phyloP scores from a whole-genome alignment of 2,888 invertebrate genomes.

The Octonoba sinensis region DNA sequence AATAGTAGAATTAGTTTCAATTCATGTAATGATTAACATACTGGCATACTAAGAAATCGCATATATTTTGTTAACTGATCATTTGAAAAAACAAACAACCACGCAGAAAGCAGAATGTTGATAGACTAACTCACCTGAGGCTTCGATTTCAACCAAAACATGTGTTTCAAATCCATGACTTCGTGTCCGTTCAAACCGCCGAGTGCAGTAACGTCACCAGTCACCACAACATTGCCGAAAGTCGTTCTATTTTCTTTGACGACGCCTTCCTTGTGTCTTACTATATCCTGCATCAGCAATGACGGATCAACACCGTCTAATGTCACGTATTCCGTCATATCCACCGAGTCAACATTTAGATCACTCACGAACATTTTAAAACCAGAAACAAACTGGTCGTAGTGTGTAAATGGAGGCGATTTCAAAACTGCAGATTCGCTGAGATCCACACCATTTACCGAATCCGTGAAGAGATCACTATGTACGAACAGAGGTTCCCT shows the following conservation, averaged over 20 bases:
- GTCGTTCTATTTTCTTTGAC: conserved; percentile 8
- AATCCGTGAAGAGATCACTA: neutral
- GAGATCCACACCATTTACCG: conserved; percentile 32
- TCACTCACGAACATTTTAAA: conserved; percentile 4
- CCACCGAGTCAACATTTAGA: conserved; percentile 13
- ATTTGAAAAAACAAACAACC: no score
- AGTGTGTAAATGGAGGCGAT: neutral
- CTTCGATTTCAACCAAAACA: conserved; percentile 34
- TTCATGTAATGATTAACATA: no score
- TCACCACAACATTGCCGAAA: conserved; percentile 32
- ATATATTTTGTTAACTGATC: no score
- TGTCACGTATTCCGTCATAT: conserved; percentile 33
- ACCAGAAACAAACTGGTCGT: conserved; percentile 28
- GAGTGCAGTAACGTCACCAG: conserved; percentile 14
- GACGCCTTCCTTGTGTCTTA: conserved; percentile 40
- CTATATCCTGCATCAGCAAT: conserved; percentile 24
- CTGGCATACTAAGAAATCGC: no score
- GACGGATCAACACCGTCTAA: conserved; percentile 49
- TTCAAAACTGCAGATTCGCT: conserved; percentile 10
- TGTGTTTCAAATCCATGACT: conserved; percentile 20
- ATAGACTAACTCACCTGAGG: conserved; percentile 25
- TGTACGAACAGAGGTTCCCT: neutral
- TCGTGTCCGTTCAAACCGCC: conserved; percentile 37
- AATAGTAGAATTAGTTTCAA: no score
- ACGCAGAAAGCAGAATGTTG: neutral